Conservation (phyloP, 1,140 invertebrate genomes). For the Drosophila simulans region DNA sequence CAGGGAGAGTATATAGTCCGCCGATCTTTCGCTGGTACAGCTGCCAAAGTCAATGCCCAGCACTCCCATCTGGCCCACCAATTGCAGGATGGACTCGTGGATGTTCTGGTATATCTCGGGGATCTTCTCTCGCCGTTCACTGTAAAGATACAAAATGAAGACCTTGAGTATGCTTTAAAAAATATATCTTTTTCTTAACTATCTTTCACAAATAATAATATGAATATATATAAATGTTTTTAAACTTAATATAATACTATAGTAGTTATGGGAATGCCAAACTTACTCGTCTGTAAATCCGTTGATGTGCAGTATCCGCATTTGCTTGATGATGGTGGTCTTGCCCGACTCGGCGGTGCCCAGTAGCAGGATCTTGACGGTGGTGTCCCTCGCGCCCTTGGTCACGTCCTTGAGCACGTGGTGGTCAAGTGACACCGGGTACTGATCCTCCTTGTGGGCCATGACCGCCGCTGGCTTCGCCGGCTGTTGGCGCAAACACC, state of each 20-base stretch:
- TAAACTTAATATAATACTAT: neutral
- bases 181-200: too few relatives aligned
- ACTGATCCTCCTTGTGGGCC: slow-evolving; percentile 55
- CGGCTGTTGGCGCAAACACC: slow-evolving; percentile 70
- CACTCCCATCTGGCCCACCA: slow-evolving; percentile 86
- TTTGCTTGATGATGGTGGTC: slow-evolving; percentile 93
- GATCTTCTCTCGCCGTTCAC: slow-evolving; percentile 88
- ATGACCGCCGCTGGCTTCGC: slow-evolving; percentile 25
- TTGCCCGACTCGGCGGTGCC: slow-evolving; percentile 90
- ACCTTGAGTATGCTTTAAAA: neutral
- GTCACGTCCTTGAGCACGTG: slow-evolving; percentile 68
- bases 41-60: slow-evolving; percentile 86
- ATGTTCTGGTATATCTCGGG: slow-evolving; percentile 88
- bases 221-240: too few relatives aligned
- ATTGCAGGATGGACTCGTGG: slow-evolving; percentile 88
- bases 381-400: slow-evolving; percentile 77
- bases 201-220: too few relatives aligned
- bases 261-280: neutral
- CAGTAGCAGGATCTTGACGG: slow-evolving; percentile 88
- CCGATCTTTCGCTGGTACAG: slow-evolving; percentile 85
- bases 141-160: slow-evolving; percentile 52
- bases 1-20: slow-evolving; percentile 86
- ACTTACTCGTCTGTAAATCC: slow-evolving; percentile 88
- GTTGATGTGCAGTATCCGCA: slow-evolving; percentile 91
- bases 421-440: slow-evolving; percentile 53